phyloP scores from a whole-genome alignment of 2,888 invertebrate species.

The Trachelus tabidus region DNA sequence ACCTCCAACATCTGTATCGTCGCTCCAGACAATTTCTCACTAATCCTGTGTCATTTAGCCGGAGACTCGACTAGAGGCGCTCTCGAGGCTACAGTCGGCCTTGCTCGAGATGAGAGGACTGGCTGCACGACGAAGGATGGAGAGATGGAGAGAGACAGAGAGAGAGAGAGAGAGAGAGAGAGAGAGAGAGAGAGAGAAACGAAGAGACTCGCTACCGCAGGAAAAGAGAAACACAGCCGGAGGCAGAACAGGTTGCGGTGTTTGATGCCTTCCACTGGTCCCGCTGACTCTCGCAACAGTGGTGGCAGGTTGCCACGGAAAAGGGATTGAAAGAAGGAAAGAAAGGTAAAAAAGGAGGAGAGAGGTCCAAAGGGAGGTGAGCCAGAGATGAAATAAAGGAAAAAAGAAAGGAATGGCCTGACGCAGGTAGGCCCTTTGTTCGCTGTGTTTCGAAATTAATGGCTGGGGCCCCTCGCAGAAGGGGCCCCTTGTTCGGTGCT shows the following conservation, averaged over 20 bases:
- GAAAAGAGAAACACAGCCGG: conserved; percentile 53
- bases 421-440: conserved; percentile 58
- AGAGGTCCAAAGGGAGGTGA: conserved; percentile 24
- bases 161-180: too few species aligned
- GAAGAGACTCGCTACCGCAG: conserved; percentile 26
- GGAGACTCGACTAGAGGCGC: background rate
- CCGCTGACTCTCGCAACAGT: conserved; percentile 2
- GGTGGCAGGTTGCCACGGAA: background rate
- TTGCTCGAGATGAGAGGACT: too few species aligned
- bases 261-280: conserved; percentile 29
- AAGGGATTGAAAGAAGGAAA: conserved; percentile 13
- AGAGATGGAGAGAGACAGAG: background rate
- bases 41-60: too few species aligned
- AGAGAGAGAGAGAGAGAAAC: too few species aligned
- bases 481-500: background rate
- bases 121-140: too few species aligned
- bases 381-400: conserved; percentile 22
- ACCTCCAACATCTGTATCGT: too few species aligned
- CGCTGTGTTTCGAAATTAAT: conserved; percentile 61
- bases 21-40: too few species aligned
- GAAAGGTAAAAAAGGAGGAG: conserved; percentile 22
- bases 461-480: conserved; percentile 44
- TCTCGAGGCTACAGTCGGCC: background rate
- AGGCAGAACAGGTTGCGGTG: conserved; percentile 55
- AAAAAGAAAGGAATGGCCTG: conserved; percentile 15